Conservation (phyloP, 2,797 vertebrate species). For the Enteromius mattozi region DNA sequence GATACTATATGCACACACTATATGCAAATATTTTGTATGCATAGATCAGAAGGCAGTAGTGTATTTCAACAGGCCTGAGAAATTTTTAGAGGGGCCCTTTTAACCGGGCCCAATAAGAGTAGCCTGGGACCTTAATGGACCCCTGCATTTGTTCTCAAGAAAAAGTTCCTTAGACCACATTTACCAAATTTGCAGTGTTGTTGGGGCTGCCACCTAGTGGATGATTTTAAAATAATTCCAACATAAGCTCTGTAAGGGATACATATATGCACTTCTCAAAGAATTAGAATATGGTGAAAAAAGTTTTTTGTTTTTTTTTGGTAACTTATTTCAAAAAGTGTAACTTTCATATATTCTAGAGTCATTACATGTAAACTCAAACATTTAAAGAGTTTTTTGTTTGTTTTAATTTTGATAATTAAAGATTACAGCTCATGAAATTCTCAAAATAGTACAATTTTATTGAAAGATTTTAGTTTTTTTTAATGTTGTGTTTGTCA, state of each 20-base stretch:
- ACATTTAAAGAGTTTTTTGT: too few relatives aligned
- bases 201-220: conserved; percentile 16
- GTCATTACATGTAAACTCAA: too few relatives aligned
- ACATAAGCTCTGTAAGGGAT: neutral
- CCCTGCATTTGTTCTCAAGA: neutral
- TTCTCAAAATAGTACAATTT: too few relatives aligned
- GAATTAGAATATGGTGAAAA: too few relatives aligned
- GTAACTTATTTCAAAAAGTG: too few relatives aligned
- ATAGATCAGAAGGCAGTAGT: neutral
- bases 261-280: too few relatives aligned
- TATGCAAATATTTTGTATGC: neutral
- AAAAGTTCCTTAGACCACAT: neutral
- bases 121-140: neutral
- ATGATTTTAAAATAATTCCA: neutral
- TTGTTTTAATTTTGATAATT: too few relatives aligned
- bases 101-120: neutral
- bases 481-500: too few relatives aligned
- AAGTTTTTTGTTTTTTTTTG: too few relatives aligned
- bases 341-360: too few relatives aligned
- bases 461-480: too few relatives aligned
- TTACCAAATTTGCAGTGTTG: neutral
- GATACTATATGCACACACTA: neutral
- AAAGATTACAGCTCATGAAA: too few relatives aligned
- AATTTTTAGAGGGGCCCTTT: neutral
- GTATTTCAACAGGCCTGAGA: neutral